These are phyloP conservation scores for Myxocyprinus asiaticus DNA, from an alignment of 2,113 vertebrate genomes.

Conservation along the genomic window DNA sequence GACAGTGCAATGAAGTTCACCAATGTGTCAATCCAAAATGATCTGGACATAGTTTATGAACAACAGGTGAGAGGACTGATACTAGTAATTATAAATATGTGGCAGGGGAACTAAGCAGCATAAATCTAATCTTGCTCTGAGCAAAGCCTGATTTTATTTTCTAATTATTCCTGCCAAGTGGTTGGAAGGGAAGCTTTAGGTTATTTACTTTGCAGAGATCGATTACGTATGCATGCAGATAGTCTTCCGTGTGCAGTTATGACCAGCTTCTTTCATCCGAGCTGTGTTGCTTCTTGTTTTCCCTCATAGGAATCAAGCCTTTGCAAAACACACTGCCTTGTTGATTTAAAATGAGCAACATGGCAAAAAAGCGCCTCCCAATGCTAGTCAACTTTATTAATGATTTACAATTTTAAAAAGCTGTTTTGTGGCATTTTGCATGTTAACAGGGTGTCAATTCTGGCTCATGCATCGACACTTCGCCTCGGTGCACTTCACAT, in stretches of 20 bases:
- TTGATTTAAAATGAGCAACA: constrained; percentile 32
- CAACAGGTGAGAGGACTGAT: constrained; percentile 36
- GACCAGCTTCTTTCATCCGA: constrained; percentile 28
- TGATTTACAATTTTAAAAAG: constrained; percentile 16
- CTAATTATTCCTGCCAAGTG: constrained; percentile 44
- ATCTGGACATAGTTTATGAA: constrained; percentile 34
- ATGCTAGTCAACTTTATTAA: constrained; percentile 28
- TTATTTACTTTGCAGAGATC: constrained; percentile 41
- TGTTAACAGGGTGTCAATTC: constrained; percentile 30
- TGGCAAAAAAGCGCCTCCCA: constrained; percentile 16
- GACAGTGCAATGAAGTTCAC: too few species aligned
- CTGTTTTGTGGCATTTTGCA: background rate
- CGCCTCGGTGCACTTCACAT: background rate
- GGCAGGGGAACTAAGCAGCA: constrained; percentile 38
- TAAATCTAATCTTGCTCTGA: constrained; percentile 37
- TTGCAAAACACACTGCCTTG: constrained; percentile 8
- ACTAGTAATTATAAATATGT: constrained; percentile 41
- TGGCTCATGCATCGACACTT: background rate
- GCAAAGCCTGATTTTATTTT: constrained; percentile 42
- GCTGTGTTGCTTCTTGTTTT: constrained; percentile 16
- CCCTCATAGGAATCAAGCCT: background rate
- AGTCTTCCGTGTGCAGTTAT: constrained; percentile 30
- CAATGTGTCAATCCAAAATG: constrained; percentile 10
- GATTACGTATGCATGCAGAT: constrained; percentile 50
- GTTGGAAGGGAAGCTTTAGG: constrained; percentile 41